phyloP scores from a whole-genome alignment of 2,113 vertebrate species.

The Pteruthius melanotis region DNA sequence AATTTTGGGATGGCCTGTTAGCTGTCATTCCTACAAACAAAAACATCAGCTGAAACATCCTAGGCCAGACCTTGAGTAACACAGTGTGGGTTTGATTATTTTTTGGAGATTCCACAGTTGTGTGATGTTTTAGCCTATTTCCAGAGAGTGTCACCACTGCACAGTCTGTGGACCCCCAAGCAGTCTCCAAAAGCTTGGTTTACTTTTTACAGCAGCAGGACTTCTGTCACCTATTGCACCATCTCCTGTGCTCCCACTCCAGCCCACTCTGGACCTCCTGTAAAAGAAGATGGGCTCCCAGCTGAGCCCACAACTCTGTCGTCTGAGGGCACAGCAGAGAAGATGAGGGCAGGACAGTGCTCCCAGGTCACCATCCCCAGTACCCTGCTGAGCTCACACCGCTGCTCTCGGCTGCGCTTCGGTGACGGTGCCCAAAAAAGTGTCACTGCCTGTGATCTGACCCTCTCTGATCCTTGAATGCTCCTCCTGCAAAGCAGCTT shows the following conservation, averaged over 20 bases:
- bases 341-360: rapidly evolving
- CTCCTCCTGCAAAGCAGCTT: neutral
- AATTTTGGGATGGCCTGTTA: neutral
- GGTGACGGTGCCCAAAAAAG: rapidly evolving
- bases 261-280: neutral
- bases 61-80: neutral
- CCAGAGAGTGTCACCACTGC: rapidly evolving
- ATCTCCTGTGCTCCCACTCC: rapidly evolving
- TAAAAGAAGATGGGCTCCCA: rapidly evolving
- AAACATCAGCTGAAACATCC: neutral
- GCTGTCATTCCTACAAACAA: neutral
- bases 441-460: rapidly evolving
- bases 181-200: neutral
- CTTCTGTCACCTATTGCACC: rapidly evolving
- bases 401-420: rapidly evolving
- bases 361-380: neutral
- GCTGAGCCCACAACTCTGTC: rapidly evolving
- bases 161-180: rapidly evolving
- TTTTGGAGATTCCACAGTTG: neutral
- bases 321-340: neutral
- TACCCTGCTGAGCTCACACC: rapidly evolving
- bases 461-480: rapidly evolving
- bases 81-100: neutral
- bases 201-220: neutral
- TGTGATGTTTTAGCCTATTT: neutral